Percentiles rank a stretch among this genome's conserved stretches.
Conservation (phyloP, 2,888 invertebrate species). For the Sesia apiformis region DNA sequence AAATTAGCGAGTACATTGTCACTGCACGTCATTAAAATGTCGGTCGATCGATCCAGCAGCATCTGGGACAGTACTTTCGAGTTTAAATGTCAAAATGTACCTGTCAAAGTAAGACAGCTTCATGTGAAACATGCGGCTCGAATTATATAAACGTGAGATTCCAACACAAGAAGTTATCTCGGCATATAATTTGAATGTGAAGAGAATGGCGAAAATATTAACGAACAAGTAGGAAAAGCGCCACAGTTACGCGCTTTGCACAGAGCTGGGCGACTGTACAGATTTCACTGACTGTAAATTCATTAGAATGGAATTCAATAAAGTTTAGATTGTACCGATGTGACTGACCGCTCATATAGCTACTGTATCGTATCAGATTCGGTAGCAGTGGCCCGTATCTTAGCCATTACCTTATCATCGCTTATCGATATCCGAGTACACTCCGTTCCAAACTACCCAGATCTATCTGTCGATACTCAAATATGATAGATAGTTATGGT, state of each 20-base stretch:
- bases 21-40: background rate
- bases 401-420: slow-evolving; percentile 63
- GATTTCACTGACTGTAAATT: background rate
- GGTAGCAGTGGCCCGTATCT: slow-evolving; percentile 48
- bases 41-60: background rate
- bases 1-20: slow-evolving; percentile 29
- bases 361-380: slow-evolving; percentile 59
- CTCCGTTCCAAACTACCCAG: slow-evolving; percentile 32
- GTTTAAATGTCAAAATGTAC: background rate
- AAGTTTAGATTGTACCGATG: slow-evolving; percentile 34
- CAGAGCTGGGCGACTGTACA: background rate
- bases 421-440: slow-evolving; percentile 39
- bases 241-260: too few species aligned
- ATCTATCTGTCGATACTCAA: slow-evolving; percentile 59
- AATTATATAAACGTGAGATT: too few species aligned
- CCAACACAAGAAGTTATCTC: too few species aligned
- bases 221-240: too few species aligned
- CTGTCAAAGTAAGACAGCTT: too few species aligned
- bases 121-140: too few species aligned
- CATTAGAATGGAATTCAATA: slow-evolving; percentile 57
- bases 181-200: too few species aligned
- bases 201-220: too few species aligned
- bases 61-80: background rate
- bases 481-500: slow-evolving; percentile 51
- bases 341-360: slow-evolving; percentile 41